Evolutionary conservation across 2,113 vertebrate species (phyloP), one percentile per base, ranked within the genome.

Genomic region (Paratilapia polleni): DNA sequence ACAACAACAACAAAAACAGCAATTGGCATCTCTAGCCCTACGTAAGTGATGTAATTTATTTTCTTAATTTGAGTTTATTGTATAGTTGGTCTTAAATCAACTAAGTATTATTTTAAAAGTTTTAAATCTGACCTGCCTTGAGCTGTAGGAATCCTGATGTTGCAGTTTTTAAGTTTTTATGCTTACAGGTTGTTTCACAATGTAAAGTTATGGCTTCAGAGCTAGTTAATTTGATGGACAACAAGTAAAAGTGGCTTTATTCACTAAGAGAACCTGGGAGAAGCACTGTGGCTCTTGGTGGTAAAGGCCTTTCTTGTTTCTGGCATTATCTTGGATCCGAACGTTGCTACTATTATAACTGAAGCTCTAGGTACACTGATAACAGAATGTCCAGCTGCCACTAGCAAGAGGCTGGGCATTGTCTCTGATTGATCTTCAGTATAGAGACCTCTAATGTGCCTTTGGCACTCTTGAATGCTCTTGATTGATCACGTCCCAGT

Each of bases 381-480:
- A 90, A 92, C 66, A 57, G 70, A 82, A 83, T 83, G 82, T 73
- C 26, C 47, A 41, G 38, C 20, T 88, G 86, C 88, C 63, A 80
- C 77, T 41, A 74, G 57, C 49, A 77, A 70, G 57, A 92, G 81
- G 61, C 84, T 56, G 82, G 64, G 79, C 64, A 87, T 85, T 87
- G 83, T 90, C 43, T 83, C 77, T 70, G 88, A 95, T 88, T 90
- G 93, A 94, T 77, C 82, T 73, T 81, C 83, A 70, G 59, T 78
- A 78, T 83, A 34, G 63, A 86, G 80, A 80, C 77, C 61, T 62
- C 70, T 10, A 41, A 75, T 6, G 20, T 84, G 77, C 84, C 56
- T 78, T 85, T 68, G 63, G 77, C 62, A 85, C 68, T 49, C 76
- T 38, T 84, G 54, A 86, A 81, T 60, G 73, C 60, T 81, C 47